Evolutionary conservation across 1,140 invertebrate genomes (phyloP), one percentile per base, ranked within the genome.

Genomic region (Drosophila bipectinata): DNA sequence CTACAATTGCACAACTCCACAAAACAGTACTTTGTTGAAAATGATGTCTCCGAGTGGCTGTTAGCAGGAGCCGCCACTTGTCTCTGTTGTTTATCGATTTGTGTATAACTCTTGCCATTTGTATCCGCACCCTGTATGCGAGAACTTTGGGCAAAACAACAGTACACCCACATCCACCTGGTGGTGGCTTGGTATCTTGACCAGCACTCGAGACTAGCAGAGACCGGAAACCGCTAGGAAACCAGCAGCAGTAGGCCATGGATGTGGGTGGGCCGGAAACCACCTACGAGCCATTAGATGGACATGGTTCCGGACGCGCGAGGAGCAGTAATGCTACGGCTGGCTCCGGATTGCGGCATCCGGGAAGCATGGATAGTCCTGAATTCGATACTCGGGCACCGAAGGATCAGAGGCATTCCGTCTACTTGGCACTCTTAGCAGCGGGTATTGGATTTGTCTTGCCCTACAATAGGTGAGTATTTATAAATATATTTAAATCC

Each of bases 391-490:
- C 76, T 18, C 75, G 84, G n/a, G 75, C 83, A 7, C 96, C 96
- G 8, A 94, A 95, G 59, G 96, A 97, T 92, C 94, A 94, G 77
- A 95, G 94, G 91, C 95, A 96, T 91, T 94, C 94, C 18, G 95
- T 98, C 52, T 98, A 97, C 88, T 89, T 97, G 52, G 95, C 96
- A 0, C 93, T 98, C 41, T 93, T 98, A 5, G 92, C 97, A 26
- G 96, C 97, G 37, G 97, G 97, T n/a, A 95, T 96, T 71, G 97
- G 97, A 15, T 98, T 98, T 87, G 93, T 98, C 9, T 92, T 98
- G 28, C 97, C 97, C 0, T 98, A 98, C 92, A 98, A 98, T 93
- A 97, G 96, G 96, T 97, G 87, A 89, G 77, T 24, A 32, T 4
- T 6, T 9, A 51, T n/a, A 12, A 30, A 28, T 15, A 26, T 7